phyloP scores from a whole-genome alignment of 2,888 invertebrate species.

The Ophioninae sp. region DNA sequence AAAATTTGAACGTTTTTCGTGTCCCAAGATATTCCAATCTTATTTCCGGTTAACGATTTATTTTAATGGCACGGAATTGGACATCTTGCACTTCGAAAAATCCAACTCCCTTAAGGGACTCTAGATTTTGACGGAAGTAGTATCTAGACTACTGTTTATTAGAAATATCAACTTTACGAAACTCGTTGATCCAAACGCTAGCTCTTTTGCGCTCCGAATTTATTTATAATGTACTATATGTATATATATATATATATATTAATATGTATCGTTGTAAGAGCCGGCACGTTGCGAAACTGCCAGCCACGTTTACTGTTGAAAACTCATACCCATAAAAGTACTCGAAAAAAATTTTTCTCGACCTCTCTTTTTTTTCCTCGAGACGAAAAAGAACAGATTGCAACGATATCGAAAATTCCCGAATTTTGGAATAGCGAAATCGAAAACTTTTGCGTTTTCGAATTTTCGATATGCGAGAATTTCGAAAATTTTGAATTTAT shows the following conservation, averaged over 20 bases:
- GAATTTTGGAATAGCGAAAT: no score
- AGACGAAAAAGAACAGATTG: no score
- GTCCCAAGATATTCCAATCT: no score
- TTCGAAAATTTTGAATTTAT: no score
- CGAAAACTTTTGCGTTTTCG: no score
- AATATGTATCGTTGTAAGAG: constrained; percentile 4
- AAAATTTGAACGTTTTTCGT: no score
- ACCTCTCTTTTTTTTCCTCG: no score
- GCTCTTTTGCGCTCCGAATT: constrained; percentile 41
- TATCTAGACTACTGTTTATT: constrained; percentile 35
- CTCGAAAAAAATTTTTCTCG: constrained; percentile 19
- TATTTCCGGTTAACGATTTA: background rate
- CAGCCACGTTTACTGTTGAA: constrained; percentile 12
- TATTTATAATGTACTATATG: constrained; percentile 59
- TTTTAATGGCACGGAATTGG: background rate
- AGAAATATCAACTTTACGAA: constrained; percentile 27
- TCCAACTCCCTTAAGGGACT: background rate
- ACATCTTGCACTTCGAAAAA: background rate
- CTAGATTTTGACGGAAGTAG: constrained; percentile 15
- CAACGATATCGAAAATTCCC: no score
- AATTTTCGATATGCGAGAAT: no score
- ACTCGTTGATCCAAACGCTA: constrained; percentile 16
- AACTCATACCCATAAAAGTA: constrained; percentile 33
- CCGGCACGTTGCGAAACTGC: background rate
- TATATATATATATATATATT: constrained; percentile 49